Percentiles rank a stretch among this genome's conserved stretches.
Evolutionary conservation across 2,113 vertebrate species (phyloP).

Genomic region (Ramphastos sulfuratus): DNA sequence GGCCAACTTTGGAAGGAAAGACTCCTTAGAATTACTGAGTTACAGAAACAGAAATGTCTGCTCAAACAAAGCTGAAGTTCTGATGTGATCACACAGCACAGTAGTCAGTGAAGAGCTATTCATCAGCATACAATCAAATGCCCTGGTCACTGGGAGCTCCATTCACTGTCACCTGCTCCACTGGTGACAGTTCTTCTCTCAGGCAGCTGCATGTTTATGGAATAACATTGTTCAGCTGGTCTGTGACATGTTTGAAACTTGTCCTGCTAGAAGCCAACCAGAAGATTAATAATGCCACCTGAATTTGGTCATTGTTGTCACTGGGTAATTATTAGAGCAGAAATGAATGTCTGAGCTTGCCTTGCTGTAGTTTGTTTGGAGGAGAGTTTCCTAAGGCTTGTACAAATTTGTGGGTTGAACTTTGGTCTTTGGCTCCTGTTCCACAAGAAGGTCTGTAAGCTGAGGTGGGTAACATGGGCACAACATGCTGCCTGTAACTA

Average conservation of each 20-base stretch:
- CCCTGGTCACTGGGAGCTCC: background rate
- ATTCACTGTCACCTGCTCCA: fast-evolving
- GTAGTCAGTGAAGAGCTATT: background rate
- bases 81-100: fast-evolving
- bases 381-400: background rate
- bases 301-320: background rate
- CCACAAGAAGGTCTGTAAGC: background rate
- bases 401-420: background rate
- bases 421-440: background rate
- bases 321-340: background rate
- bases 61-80: background rate
- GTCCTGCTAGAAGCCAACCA: background rate
- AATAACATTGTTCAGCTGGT: background rate
- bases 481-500: background rate
- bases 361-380: background rate
- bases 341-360: background rate
- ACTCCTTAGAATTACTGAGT: background rate
- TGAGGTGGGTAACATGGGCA: background rate
- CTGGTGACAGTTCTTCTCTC: background rate
- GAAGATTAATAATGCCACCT: background rate
- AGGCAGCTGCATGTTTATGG: background rate
- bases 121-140: background rate
- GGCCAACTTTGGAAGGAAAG: background rate
- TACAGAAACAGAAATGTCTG: background rate
- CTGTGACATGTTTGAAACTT: background rate